Percentiles rank a stretch among this genome's conserved stretches.
Evolutionary conservation across 2,888 invertebrate species (phyloP).

Genomic region (Theodoxus fluviatilis): DNA sequence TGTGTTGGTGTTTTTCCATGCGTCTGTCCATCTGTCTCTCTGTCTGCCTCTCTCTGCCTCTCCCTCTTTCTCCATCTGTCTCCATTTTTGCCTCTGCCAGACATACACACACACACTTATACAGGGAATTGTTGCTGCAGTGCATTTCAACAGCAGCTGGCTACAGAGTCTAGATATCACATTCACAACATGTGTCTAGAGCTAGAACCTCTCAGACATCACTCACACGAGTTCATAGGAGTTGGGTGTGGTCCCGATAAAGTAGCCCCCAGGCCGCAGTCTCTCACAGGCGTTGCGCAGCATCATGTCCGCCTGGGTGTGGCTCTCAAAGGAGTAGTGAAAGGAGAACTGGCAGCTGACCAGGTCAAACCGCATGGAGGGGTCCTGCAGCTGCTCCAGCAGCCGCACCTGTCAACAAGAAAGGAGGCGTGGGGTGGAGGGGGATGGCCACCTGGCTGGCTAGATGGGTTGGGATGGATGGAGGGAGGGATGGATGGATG

Average conservation of each 20-base stretch:
- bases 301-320: slow-evolving; percentile 86
- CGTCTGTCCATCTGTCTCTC: too few species aligned
- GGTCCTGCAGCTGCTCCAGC: slow-evolving; percentile 75
- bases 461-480: too few species aligned
- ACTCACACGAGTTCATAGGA: slow-evolving; percentile 85
- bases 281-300: slow-evolving; percentile 90
- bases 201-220: background rate
- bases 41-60: too few species aligned
- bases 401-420: slow-evolving; percentile 52
- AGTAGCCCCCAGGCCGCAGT: slow-evolving; percentile 87
- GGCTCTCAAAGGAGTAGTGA: slow-evolving; percentile 76
- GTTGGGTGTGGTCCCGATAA: slow-evolving; percentile 96
- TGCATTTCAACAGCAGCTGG: too few species aligned
- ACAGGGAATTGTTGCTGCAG: background rate
- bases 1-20: too few species aligned
- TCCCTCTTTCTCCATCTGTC: too few species aligned
- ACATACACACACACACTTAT: background rate
- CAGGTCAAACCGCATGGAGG: slow-evolving; percentile 81
- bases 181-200: background rate
- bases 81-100: too few species aligned
- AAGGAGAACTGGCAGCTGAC: slow-evolving; percentile 98
- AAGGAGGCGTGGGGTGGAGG: too few species aligned
- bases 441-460: too few species aligned
- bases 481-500: too few species aligned
- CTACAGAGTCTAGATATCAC: background rate